Percentiles rank a stretch among this genome's conserved stretches.
These are phyloP conservation scores for Dolomedes plantarius DNA, from an alignment of 2,888 invertebrate genomes.

Conservation along the genomic window DNA sequence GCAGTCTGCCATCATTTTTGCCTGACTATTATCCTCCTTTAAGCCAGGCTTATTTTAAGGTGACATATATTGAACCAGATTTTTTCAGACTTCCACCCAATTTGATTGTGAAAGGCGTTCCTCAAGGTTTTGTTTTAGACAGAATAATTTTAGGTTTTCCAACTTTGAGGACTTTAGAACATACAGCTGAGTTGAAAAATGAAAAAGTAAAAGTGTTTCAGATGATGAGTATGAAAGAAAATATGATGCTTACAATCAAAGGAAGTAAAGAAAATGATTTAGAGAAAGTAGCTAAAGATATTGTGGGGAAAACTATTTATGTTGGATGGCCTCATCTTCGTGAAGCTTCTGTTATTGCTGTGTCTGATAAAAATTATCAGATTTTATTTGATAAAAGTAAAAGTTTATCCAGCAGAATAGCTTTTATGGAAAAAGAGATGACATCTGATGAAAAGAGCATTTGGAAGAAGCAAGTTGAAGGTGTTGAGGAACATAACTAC, in stretches of 20 bases:
- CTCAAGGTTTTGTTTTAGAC: constrained; percentile 81
- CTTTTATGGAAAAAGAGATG: constrained; percentile 27
- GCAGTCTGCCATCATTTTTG: constrained; percentile 75
- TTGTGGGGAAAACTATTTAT: constrained; percentile 86
- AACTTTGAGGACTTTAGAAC: constrained; percentile 89
- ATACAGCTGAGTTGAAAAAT: constrained; percentile 77
- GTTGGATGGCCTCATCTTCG: constrained; percentile 95
- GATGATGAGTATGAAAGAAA: constrained; percentile 86
- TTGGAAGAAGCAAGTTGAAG: constrained; percentile 35
- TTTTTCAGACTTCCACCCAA: constrained; percentile 76
- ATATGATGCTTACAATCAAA: constrained; percentile 81
- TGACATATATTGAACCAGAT: constrained; percentile 75
- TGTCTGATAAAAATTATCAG: constrained; percentile 80
- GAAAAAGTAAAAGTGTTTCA: constrained; percentile 84
- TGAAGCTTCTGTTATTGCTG: constrained; percentile 84
- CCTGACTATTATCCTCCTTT: constrained; percentile 76
- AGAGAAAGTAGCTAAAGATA: constrained; percentile 80
- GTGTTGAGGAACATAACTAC: constrained; percentile 74
- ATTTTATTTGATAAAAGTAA: constrained; percentile 28
- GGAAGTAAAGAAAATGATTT: constrained; percentile 55
- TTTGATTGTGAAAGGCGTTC: constrained; percentile 71
- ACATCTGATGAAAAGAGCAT: constrained; percentile 19
- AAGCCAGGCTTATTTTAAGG: constrained; percentile 77
- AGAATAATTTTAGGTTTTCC: constrained; percentile 94
- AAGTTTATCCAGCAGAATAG: neutral